Evolutionary conservation across 2,113 vertebrate species (phyloP), one percentile per base, ranked within the genome.

Genomic region (Typhlomys cinereus): DNA sequence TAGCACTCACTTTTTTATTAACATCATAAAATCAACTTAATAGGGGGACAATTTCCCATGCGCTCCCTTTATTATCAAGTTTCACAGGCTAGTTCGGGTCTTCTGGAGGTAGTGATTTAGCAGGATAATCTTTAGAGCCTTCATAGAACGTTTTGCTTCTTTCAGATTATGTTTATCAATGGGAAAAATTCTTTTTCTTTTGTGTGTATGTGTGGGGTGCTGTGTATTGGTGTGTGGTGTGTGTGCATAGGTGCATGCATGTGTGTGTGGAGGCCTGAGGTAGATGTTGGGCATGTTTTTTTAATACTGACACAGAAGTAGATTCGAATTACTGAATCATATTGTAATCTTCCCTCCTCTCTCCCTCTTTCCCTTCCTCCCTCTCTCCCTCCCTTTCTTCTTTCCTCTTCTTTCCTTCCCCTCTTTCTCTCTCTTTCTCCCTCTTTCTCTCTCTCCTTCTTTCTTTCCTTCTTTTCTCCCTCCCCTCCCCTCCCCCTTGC

Each of bases 1-100:
- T 50, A 82, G 73, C 31, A n/a, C 7, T 82, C 62, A 29, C 7
- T 17, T 64, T 94, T 94, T 92, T 74, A 88, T 67, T 70, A 78
- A 44, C 17, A 9, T 69, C 46, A 69, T 90, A 88, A 92, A 91
- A 27, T 83, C 57, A 74, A 15, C 46, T 52, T 71, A 75, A 61
- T 15, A 79, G 67, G 34, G 39, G 41, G 57, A 34, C 74, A 20
- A 70, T 87, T 95, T 91, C 44, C 23, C 41, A 10, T 14, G 23
- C 44, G 91, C 29, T 46, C 13, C 44, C 41, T 80, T 89, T 44
- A 52, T 80, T 39, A 71, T 31, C 39, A 34, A 0, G 85, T 90
- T 80, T 85, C 21, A 74, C 31, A 70, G 73, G 50, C 59, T 81
- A 39, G 54, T 82, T 85, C 85, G 73, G 39, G 75, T 88, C 27